These are phyloP conservation scores for Phenganax stokvisi DNA, from an alignment of 92 coral and sea anemone genomes.

Conservation along the genomic window DNA sequence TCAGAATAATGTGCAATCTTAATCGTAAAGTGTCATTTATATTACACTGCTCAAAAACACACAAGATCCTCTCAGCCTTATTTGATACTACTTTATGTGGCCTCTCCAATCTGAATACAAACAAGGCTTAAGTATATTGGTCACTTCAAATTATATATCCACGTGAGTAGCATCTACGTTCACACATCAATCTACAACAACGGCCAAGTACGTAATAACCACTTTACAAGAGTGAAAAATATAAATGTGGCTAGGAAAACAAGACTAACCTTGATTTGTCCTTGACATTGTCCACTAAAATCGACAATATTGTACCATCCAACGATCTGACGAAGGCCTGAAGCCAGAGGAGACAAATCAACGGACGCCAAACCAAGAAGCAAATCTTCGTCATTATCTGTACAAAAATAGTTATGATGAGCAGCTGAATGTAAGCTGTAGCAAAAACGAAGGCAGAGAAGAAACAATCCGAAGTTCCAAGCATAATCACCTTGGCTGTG, in stretches of 20 bases:
- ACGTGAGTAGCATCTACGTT: too few species aligned
- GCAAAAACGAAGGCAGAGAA: background rate
- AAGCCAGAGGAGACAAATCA: slow-evolving; percentile 79
- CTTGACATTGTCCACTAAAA: slow-evolving; percentile 81
- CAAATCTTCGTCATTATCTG: slow-evolving; percentile 43
- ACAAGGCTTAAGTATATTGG: too few species aligned
- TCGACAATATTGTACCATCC: slow-evolving; percentile 94
- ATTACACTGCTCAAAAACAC: too few species aligned
- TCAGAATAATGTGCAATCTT: too few species aligned
- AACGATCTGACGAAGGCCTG: slow-evolving; percentile 78
- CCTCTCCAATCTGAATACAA: too few species aligned
- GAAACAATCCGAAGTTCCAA: background rate
- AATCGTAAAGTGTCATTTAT: too few species aligned
- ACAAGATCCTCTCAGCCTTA: too few species aligned
- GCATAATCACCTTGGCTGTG: slow-evolving; percentile 57
- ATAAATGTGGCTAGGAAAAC: background rate
- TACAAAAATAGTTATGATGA: background rate
- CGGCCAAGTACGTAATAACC: too few species aligned
- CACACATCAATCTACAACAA: too few species aligned
- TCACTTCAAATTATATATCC: too few species aligned
- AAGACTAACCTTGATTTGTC: slow-evolving; percentile 74
- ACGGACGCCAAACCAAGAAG: slow-evolving; percentile 71
- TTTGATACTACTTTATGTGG: too few species aligned
- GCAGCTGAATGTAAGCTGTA: background rate
- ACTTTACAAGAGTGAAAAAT: too few species aligned